Evolutionary conservation across 2,888 invertebrate genomes (phyloP), one percentile per base, ranked within the genome.

Genomic region (Campoletis raptor): DNA sequence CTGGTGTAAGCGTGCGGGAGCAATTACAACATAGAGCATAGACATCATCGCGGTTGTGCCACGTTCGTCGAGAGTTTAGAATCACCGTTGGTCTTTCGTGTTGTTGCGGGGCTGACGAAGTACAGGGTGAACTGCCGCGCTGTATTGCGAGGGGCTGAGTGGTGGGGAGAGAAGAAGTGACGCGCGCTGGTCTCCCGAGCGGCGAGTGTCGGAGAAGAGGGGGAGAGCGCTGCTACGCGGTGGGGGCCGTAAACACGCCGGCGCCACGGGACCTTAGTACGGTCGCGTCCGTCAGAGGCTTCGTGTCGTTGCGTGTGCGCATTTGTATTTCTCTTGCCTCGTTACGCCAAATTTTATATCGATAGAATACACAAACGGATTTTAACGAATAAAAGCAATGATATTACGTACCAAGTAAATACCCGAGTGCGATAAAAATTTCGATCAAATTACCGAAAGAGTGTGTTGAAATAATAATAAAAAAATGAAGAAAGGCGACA

Each of bases 231-330:
- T 37, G 78, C 54, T 30, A 12, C 18, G 36, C 52, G 67, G 90
- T 86, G 89, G 90, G 91, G 90, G 89, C 87, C 88, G 88, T 92
- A 92, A 93, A 91, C 93, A 93, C 93, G 93, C 93, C 93, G 93
- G 93, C 93, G 93, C 93, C 79, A 57, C 86, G 73, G 57, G 48
- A 45, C 72, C 90, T 91, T 93, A 93, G 93, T 93, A 87, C 88
- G 89, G 88, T 90, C 92, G 92, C 92, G 92, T 91, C 91, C 85
- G 89, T 89, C 86, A 90, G 83, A 84, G 88, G 78, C 88, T 79
- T 87, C 30, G 90, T 78, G 83, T 90, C 88, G 89, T 64, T 30
- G 70, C 24, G 40, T 77, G 36, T 70, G 40, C 40, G 6, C 18
- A 40, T 42, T 57, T 12, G 24, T n/a, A 15, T 30, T 36, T 52